A percentile compares a stretch with the other conserved stretches of the same genome.
These are phyloP conservation scores for Brachyopa scutellaris DNA, from an alignment of 2,888 invertebrate genomes.

Conservation along the genomic window DNA sequence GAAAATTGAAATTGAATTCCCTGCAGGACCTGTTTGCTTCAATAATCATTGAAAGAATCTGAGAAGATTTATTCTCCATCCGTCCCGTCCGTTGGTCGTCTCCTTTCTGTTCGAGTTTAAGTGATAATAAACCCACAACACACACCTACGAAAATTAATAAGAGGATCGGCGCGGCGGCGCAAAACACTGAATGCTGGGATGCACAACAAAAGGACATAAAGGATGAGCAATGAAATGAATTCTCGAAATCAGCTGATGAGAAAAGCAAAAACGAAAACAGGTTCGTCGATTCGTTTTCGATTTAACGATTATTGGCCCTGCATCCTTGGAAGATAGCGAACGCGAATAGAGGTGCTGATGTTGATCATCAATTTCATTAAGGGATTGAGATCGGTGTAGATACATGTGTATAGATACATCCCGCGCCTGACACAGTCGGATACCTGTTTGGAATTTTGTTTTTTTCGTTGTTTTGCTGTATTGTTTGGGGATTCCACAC, in stretches of 20 bases:
- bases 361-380: slow-evolving; percentile 54
- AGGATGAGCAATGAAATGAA: slow-evolving; percentile 42
- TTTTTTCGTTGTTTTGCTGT: slow-evolving; percentile 4
- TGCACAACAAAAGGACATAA: slow-evolving; percentile 50
- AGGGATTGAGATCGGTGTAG: slow-evolving; percentile 12
- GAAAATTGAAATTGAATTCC: slow-evolving; percentile 61
- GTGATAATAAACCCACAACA: slow-evolving; percentile 66
- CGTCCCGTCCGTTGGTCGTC: too few species aligned
- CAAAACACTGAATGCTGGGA: neutral
- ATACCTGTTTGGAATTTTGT: slow-evolving; percentile 49
- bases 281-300: slow-evolving; percentile 42
- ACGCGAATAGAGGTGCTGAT: slow-evolving; percentile 15
- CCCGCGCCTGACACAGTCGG: neutral
- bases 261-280: slow-evolving; percentile 25
- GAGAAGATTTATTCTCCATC: slow-evolving; percentile 37
- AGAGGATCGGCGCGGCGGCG: neutral
- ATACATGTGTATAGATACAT: neutral
- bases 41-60: slow-evolving; percentile 47
- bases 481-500: slow-evolving; percentile 38
- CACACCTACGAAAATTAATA: slow-evolving; percentile 35
- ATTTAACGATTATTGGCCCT: slow-evolving; percentile 66
- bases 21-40: slow-evolving; percentile 28
- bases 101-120: slow-evolving; percentile 39
- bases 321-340: slow-evolving; percentile 24
- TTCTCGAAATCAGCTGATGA: slow-evolving; percentile 66